Evolutionary conservation across 2,888 invertebrate genomes (phyloP).

Genomic region (Alcis repandata): DNA sequence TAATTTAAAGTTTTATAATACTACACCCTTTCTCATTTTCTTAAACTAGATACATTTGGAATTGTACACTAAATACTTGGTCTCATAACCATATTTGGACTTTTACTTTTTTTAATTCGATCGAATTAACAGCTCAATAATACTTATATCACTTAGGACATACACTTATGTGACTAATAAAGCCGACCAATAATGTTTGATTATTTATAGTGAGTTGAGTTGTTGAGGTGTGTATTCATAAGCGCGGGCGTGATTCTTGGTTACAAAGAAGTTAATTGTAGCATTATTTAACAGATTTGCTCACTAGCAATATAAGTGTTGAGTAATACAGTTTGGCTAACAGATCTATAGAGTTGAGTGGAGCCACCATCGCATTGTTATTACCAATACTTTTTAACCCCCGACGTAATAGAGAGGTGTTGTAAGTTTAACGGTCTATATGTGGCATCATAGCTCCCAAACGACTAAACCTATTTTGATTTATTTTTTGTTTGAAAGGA

Average conservation of each 20-base stretch:
- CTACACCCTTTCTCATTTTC: not conserved
- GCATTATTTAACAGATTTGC: not conserved
- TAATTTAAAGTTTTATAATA: not conserved
- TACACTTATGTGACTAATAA: not conserved
- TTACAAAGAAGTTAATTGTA: not conserved
- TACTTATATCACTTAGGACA: constrained; percentile 18
- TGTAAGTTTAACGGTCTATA: too few species aligned
- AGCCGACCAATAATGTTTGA: not conserved
- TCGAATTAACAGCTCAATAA: constrained; percentile 31
- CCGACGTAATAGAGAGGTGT: too few species aligned
- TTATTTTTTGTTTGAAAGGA: too few species aligned
- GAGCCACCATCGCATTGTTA: too few species aligned
- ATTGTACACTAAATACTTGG: constrained; percentile 24
- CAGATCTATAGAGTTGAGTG: too few species aligned
- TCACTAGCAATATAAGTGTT: too few species aligned
- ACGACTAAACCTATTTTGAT: too few species aligned
- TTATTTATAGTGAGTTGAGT: not conserved
- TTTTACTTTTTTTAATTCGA: constrained; percentile 23
- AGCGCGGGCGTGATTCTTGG: not conserved
- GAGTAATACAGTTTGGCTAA: too few species aligned
- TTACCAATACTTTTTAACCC: too few species aligned
- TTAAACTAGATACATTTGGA: constrained; percentile 28
- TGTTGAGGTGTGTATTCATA: not conserved
- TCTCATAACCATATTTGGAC: constrained; percentile 3
- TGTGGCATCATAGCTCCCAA: too few species aligned